These are phyloP conservation scores for Hyphantria cunea DNA, from an alignment of 1,140 invertebrate species.

Conservation along the genomic window DNA sequence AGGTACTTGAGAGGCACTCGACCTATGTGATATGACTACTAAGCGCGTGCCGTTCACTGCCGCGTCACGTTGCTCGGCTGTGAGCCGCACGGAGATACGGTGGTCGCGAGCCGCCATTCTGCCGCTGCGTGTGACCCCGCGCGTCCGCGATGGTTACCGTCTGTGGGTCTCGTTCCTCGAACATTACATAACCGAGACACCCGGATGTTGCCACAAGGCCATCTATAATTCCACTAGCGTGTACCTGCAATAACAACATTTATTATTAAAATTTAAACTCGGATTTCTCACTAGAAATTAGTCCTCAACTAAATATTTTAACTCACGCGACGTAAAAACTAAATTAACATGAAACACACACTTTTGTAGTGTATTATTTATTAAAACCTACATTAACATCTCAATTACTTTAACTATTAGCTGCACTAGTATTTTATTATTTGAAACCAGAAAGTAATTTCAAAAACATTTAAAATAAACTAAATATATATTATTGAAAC, in stretches of 20 bases:
- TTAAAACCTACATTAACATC: too few species aligned
- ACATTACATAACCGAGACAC: conserved; percentile 66
- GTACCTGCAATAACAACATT: conserved; percentile 17
- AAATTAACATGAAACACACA: too few species aligned
- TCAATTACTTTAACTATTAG: too few species aligned
- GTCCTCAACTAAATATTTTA: too few species aligned
- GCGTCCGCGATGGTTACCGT: conserved; percentile 25
- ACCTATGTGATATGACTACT: not conserved
- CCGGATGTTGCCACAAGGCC: conserved; percentile 70
- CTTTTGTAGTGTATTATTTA: too few species aligned
- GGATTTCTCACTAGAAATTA: too few species aligned
- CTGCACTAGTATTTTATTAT: too few species aligned
- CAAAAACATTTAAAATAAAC: too few species aligned
- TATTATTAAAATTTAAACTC: too few species aligned
- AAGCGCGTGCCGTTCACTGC: not conserved
- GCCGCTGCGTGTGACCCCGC: not conserved
- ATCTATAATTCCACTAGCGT: conserved; percentile 49
- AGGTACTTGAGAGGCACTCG: not conserved
- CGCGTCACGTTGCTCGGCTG: conserved; percentile 8
- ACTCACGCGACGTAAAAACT: too few species aligned
- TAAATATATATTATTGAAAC: too few species aligned
- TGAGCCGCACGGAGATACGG: not conserved
- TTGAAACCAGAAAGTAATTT: too few species aligned
- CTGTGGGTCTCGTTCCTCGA: conserved; percentile 41
- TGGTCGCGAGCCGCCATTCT: not conserved